Evolutionary conservation across 2,113 vertebrate species (phyloP).

Genomic region (human (Homo sapiens)): DNA sequence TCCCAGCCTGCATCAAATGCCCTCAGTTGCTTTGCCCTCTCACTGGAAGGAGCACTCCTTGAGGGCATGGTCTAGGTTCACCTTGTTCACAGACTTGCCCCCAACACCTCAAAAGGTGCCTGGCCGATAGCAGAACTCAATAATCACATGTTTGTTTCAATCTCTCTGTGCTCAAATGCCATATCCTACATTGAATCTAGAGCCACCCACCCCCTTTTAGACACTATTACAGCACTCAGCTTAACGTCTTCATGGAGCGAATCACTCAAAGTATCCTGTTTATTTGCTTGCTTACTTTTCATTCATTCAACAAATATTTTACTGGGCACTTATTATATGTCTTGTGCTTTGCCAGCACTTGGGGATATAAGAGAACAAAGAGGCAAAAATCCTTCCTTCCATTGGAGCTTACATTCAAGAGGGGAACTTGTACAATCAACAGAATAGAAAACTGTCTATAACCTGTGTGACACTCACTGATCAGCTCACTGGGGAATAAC

Average conservation of each 20-base stretch:
- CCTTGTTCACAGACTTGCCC: neutral
- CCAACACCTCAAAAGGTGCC: neutral
- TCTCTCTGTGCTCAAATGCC: fast-evolving
- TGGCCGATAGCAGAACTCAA: fast-evolving
- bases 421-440: neutral
- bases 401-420: neutral
- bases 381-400: neutral
- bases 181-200: fast-evolving
- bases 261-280: neutral
- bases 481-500: neutral
- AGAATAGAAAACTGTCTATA: neutral
- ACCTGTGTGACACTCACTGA: too few species aligned
- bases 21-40: neutral
- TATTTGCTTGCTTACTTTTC: neutral
- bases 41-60: neutral
- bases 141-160: fast-evolving
- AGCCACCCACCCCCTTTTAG: too few species aligned
- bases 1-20: too few species aligned
- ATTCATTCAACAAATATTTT: neutral
- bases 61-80: neutral
- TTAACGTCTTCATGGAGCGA: neutral
- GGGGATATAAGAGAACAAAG: neutral
- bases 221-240: fast-evolving
- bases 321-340: neutral
- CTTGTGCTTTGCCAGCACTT: neutral